Base-by-base conservation (phyloP, 1,140 invertebrate genomes). In the Drosophila baimaii region DNA sequence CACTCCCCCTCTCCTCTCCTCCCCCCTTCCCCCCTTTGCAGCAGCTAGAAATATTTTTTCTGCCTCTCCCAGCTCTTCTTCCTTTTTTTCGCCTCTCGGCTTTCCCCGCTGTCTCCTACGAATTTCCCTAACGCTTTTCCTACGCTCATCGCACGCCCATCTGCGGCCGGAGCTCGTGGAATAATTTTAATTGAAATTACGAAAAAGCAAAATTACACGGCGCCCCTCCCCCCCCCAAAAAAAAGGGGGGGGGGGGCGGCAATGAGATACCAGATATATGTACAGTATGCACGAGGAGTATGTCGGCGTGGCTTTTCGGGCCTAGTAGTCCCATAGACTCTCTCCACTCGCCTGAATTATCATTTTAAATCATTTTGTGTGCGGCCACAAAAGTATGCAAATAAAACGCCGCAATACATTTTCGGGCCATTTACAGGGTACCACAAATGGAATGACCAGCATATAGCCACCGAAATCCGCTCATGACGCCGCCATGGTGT, bases 131-230 rank as follows among this genome's bases (percentile, higher is more conserved):
- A 5, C 12, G 1, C 33, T 10, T 13, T 33, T 23, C 13, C 27
- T 12, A 1, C 35, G 23, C 17, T 13, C 12, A 31, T 23, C 15
- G 44, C 29, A n/a, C 56, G 37, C 33, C 49, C 59, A 57, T 61
- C 52, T 58, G 52, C 46, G 58, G 72, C 56, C 51, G 56, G 61
- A 64, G 61, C 81, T 71, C 77, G 79, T 82, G 69, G 68, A 86
- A 86, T 86, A 83, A 86, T 86, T 86, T 86, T 86, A 86, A 86
- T 86, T 86, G 83, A 86, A 86, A 86, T 86, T 88, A 86, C 83
- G 61, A 77, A 72, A 72, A 68, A 69, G 82, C 57, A 70, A 85
- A 85, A 86, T 86, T 81, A 79, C 74, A 71, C 57, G 43, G 51
- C 58, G 72, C 61, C 63, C 10, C 33, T 12, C 17, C 12, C 25